These are phyloP conservation scores for Proisotoma minuta DNA, from an alignment of 2,888 invertebrate species.

Conservation along the genomic window DNA sequence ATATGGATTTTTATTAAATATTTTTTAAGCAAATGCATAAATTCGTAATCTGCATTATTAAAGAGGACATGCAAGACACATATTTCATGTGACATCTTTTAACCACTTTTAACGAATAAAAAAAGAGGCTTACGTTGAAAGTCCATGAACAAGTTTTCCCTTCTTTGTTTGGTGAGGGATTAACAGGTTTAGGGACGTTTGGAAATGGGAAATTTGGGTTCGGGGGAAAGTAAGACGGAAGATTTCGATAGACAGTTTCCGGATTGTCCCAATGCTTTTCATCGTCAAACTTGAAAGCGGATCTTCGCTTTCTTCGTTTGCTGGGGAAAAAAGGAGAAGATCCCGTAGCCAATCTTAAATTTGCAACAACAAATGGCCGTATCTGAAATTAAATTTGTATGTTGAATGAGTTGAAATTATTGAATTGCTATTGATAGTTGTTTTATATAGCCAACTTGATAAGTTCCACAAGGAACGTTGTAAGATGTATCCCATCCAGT, in stretches of 20 bases:
- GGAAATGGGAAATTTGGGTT: no score
- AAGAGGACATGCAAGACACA: no score
- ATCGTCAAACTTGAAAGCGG: not conserved
- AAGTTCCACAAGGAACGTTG: constrained; percentile 45
- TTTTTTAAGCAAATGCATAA: no score
- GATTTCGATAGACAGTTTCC: not conserved
- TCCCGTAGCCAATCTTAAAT: constrained; percentile 27
- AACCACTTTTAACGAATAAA: no score
- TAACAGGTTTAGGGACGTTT: not conserved
- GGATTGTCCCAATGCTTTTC: not conserved
- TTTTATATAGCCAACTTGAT: no score
- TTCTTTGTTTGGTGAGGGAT: constrained; percentile 2
- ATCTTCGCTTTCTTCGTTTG: not conserved
- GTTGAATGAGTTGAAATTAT: no score
- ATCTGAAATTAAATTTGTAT: no score
- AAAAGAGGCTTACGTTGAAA: constrained; percentile 29
- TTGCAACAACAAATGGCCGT: constrained; percentile 41
- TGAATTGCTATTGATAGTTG: no score
- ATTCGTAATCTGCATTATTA: no score
- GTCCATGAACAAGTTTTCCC: constrained; percentile 38
- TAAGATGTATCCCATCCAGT: constrained; percentile 45
- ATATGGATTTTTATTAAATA: no score
- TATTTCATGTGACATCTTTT: no score
- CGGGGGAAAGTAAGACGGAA: constrained; percentile 15
- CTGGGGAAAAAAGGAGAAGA: not conserved